Evolutionary conservation across 1,140 invertebrate species (phyloP).

Genomic region (Drosophila pseudoobscura): DNA sequence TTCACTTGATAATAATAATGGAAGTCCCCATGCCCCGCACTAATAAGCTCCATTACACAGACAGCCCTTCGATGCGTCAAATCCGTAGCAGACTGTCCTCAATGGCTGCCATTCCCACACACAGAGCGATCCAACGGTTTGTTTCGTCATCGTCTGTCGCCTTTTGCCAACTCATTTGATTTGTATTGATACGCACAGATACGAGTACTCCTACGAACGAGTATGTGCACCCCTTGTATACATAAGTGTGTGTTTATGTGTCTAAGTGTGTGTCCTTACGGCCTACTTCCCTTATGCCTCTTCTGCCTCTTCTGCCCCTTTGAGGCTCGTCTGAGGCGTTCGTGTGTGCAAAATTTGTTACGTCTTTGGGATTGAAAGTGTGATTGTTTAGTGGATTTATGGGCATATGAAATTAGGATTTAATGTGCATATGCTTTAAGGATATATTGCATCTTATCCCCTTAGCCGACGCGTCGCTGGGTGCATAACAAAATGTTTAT

Average conservation of each 20-base stretch:
- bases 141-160: conserved; percentile 47
- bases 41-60: conserved; percentile 74
- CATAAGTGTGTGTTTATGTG: conserved; percentile 17
- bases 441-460: conserved; percentile 55
- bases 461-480: neutral
- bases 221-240: neutral
- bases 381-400: conserved; percentile 81
- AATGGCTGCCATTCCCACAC: conserved; percentile 19
- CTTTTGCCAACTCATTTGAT: conserved; percentile 79
- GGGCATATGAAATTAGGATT: conserved; percentile 80
- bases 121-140: neutral
- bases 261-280: conserved; percentile 63
- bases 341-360: conserved; percentile 76
- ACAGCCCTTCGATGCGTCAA: conserved; percentile 50
- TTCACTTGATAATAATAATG: conserved; percentile 60
- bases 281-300: conserved; percentile 53
- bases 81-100: conserved; percentile 20
- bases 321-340: conserved; percentile 37
- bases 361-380: conserved; percentile 70
- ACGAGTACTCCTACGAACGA: neutral
- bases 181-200: conserved; percentile 68
- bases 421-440: conserved; percentile 77
- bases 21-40: conserved; percentile 6
- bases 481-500: conserved; percentile 77
- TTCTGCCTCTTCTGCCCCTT: too few species aligned